phyloP scores from a whole-genome alignment of 2,797 vertebrate species.

The Acipenser transmontanus region DNA sequence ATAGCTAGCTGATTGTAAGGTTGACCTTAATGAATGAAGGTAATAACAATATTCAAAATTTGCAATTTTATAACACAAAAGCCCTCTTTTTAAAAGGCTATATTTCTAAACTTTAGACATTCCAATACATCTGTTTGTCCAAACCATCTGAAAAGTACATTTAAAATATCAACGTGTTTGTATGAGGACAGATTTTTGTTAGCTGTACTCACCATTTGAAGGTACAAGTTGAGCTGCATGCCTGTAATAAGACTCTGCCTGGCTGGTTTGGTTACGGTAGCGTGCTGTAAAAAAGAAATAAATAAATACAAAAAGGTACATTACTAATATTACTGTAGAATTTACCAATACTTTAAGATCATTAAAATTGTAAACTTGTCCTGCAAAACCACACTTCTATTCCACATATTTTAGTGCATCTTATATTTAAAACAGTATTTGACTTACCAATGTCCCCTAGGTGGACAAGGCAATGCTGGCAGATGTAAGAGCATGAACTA shows the following conservation, averaged over 20 bases:
- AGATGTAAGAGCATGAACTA: constrained; percentile 98
- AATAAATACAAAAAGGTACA: constrained; percentile 8
- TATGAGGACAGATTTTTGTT: neutral
- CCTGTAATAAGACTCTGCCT: constrained; percentile 97
- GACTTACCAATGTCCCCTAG: constrained; percentile 93
- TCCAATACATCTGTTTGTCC: neutral
- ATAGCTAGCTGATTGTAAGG: constrained; percentile 99
- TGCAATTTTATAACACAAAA: neutral
- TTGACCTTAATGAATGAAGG: constrained; percentile 72
- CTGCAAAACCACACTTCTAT: neutral
- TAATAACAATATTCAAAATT: neutral
- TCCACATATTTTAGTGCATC: too few relatives aligned
- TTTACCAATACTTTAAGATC: neutral
- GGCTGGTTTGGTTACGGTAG: constrained; percentile 98
- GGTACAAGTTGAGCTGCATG: constrained; percentile 97
- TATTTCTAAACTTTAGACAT: neutral
- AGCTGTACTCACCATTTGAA: constrained; percentile 78
- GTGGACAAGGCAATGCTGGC: constrained; percentile 99
- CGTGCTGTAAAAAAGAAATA: constrained; percentile 65
- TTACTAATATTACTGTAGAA: constrained; percentile 2
- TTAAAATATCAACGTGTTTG: neutral
- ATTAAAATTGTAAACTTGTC: neutral
- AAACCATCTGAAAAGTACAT: neutral
- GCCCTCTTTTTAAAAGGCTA: neutral
- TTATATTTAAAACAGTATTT: neutral